Evolutionary conservation across 1,140 invertebrate genomes (phyloP).

Genomic region (Bombus pyrosoma): DNA sequence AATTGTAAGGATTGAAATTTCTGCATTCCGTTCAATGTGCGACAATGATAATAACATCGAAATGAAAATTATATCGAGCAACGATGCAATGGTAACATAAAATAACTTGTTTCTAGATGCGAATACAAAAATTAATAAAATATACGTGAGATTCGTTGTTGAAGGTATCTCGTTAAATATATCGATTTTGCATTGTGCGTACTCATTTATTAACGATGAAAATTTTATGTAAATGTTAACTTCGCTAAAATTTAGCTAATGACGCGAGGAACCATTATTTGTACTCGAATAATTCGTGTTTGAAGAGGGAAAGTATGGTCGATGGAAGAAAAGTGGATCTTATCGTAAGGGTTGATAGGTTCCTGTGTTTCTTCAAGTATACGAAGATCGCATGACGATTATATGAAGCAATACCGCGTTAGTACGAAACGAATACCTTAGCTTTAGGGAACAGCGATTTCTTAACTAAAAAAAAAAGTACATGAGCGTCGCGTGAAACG

Average conservation of each 20-base stretch:
- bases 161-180: too few relatives aligned
- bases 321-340: neutral
- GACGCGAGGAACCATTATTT: too few relatives aligned
- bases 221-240: neutral
- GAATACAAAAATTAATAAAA: too few relatives aligned
- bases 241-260: neutral
- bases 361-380: neutral
- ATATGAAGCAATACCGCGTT: neutral
- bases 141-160: too few relatives aligned
- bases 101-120: too few relatives aligned
- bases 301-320: too few relatives aligned
- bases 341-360: neutral
- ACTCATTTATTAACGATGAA: neutral
- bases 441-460: neutral
- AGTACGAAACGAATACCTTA: neutral
- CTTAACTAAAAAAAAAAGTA: neutral
- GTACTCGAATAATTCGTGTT: neutral
- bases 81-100: too few relatives aligned
- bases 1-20: neutral
- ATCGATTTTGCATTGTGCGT: neutral
- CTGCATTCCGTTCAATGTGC: neutral
- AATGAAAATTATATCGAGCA: neutral
- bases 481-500: neutral
- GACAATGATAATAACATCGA: neutral
- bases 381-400: too few relatives aligned